phyloP scores from a whole-genome alignment of 2,113 vertebrate species.

The Calidris pugnax region DNA sequence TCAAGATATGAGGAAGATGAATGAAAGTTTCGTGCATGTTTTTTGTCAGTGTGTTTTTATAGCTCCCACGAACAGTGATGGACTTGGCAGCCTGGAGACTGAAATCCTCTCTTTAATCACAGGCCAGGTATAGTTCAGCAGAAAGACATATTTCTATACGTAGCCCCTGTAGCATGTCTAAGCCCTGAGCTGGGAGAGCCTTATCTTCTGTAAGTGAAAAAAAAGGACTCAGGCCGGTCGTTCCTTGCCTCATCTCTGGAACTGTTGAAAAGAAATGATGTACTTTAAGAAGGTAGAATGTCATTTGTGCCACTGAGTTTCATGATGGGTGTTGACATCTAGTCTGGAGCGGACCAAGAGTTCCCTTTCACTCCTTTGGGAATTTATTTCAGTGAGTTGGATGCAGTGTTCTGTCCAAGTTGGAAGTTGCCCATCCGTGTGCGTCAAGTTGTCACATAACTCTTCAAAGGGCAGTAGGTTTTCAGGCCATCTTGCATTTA shows the following conservation, averaged over 20 bases:
- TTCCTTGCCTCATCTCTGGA: not conserved
- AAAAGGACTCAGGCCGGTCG: not conserved
- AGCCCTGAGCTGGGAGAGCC: not conserved
- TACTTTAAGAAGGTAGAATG: too few species aligned
- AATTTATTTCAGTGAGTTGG: not conserved
- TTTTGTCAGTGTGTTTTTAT: conserved; percentile 46
- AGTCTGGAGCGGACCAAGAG: not conserved
- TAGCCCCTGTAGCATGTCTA: not conserved
- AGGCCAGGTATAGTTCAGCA: not conserved
- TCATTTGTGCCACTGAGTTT: not conserved
- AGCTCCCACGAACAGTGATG: not conserved
- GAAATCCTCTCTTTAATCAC: conserved; percentile 62
- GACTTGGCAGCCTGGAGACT: conserved; percentile 43
- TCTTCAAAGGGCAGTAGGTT: not conserved
- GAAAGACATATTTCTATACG: not conserved
- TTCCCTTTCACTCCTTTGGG: not conserved
- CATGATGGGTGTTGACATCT: not conserved
- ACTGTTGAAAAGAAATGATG: not conserved
- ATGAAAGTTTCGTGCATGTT: conserved; percentile 39
- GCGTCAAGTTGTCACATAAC: not conserved
- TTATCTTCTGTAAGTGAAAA: not conserved
- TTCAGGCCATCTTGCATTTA: not conserved
- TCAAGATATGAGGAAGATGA: conserved; percentile 31
- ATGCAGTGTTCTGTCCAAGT: not conserved
- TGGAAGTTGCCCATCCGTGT: not conserved